phyloP scores from a whole-genome alignment of 2,797 vertebrate species.

The Rhynchonycteris naso region DNA sequence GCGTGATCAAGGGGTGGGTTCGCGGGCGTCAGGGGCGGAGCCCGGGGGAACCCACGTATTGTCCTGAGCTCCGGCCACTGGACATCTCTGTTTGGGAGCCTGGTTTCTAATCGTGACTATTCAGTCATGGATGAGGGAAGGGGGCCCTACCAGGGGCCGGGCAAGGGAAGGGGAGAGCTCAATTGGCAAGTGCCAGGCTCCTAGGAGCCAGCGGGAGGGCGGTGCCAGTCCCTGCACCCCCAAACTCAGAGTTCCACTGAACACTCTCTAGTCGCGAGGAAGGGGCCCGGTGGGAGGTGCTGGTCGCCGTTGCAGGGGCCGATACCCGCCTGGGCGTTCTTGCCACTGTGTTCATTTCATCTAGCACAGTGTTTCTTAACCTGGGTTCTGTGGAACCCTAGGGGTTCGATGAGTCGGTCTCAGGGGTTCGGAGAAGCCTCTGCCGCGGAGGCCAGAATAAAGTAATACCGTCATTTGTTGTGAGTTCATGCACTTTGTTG shows the following conservation, averaged over 20 bases:
- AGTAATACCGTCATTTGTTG: too few relatives aligned
- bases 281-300: not conserved
- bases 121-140: accelerated
- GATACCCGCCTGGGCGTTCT: accelerated
- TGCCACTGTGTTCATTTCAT: not conserved
- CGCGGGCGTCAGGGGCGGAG: accelerated
- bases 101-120: not conserved
- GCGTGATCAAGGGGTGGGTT: not conserved
- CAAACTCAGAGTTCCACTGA: accelerated
- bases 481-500: too few relatives aligned
- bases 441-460: too few relatives aligned
- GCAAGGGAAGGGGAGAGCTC: not conserved
- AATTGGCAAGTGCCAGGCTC: not conserved
- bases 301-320: accelerated
- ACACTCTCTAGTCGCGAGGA: accelerated
- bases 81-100: not conserved
- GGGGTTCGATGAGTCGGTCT: too few relatives aligned
- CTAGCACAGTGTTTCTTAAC: too few relatives aligned
- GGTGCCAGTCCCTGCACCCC: accelerated
- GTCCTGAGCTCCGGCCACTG: accelerated
- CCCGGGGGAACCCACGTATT: too few relatives aligned
- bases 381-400: too few relatives aligned
- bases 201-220: not conserved
- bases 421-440: too few relatives aligned
- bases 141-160: accelerated